Percentiles rank a stretch among this genome's conserved stretches.
These are phyloP conservation scores for Acronicta leporina DNA, from an alignment of 2,888 invertebrate genomes.

Conservation along the genomic window DNA sequence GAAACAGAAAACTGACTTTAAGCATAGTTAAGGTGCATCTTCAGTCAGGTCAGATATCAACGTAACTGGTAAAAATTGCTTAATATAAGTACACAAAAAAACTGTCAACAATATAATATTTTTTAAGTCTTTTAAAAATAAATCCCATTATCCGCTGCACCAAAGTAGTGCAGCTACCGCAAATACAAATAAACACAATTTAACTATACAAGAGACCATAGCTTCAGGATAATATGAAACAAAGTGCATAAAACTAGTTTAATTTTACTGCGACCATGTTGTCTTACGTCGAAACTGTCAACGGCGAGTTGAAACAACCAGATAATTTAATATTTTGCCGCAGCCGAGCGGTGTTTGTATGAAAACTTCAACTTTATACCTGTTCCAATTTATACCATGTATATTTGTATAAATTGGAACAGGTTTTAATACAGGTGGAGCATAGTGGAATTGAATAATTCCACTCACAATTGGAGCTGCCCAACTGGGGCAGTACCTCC, in stretches of 20 bases:
- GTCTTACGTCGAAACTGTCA: constrained; percentile 23
- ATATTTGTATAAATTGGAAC: not conserved
- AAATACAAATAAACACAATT: not conserved
- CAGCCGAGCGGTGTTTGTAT: constrained; percentile 10
- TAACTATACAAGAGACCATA: not conserved
- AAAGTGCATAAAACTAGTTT: constrained; percentile 3
- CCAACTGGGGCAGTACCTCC: too few species aligned
- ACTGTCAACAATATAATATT: too few species aligned
- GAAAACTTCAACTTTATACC: constrained; percentile 6
- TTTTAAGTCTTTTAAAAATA: not conserved
- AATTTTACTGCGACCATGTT: constrained; percentile 7
- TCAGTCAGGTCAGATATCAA: too few species aligned
- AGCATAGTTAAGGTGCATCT: too few species aligned
- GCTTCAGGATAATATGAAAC: not conserved
- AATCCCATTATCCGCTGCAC: not conserved
- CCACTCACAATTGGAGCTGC: too few species aligned
- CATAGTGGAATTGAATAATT: too few species aligned
- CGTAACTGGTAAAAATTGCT: too few species aligned
- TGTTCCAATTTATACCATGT: too few species aligned
- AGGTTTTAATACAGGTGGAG: too few species aligned
- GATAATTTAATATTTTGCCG: constrained; percentile 36
- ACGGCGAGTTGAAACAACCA: constrained; percentile 6
- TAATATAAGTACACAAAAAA: too few species aligned
- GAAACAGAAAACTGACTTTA: too few species aligned
- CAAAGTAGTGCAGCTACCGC: not conserved